phyloP scores from a whole-genome alignment of 2,888 invertebrate species.

The Troglohyphantes excavatus region DNA sequence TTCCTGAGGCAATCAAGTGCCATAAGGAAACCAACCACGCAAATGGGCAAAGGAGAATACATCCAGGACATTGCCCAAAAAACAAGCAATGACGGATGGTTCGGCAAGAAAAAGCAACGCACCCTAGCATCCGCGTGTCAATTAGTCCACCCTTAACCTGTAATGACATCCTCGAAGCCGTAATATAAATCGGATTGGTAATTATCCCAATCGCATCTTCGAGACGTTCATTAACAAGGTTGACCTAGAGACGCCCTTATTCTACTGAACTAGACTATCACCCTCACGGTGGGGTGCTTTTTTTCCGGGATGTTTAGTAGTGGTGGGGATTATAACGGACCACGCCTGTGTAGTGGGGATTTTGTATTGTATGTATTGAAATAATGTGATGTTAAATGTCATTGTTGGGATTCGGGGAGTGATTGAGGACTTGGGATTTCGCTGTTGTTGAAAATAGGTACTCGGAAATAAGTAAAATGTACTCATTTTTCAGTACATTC shows the following conservation, averaged over 20 bases:
- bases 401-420: neutral
- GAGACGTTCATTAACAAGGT: conserved; percentile 13
- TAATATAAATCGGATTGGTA: conserved; percentile 49
- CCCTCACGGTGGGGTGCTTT: neutral
- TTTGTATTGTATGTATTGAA: neutral
- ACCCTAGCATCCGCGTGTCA: conserved; percentile 22
- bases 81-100: neutral
- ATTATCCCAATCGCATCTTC: conserved; percentile 36
- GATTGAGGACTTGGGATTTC: neutral
- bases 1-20: conserved; percentile 1
- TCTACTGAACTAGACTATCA: conserved; percentile 18
- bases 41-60: neutral
- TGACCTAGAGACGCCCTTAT: conserved; percentile 57
- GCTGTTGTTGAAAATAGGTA: no score
- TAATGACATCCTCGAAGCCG: conserved; percentile 58
- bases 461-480: no score
- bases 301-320: neutral
- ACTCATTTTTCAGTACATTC: no score
- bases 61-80: neutral
- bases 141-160: conserved; percentile 40
- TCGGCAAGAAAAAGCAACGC: neutral
- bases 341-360: neutral
- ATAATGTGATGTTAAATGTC: neutral
- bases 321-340: neutral
- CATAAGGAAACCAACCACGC: neutral